These are phyloP conservation scores for Metridium senile DNA, from an alignment of 92 coral and sea anemone genomes.

Conservation along the genomic window DNA sequence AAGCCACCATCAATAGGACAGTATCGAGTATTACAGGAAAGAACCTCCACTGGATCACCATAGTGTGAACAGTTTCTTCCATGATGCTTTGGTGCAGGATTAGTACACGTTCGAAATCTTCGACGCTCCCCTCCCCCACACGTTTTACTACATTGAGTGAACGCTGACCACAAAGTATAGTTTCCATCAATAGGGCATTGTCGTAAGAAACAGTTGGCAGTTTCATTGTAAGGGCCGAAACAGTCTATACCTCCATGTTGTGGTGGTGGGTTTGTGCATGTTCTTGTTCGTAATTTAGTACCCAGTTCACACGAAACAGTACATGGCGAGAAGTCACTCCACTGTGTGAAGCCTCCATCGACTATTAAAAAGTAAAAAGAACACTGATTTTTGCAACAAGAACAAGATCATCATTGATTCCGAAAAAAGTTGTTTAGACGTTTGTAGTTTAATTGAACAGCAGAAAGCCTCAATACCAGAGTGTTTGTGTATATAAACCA, in stretches of 20 bases:
- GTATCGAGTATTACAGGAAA: constrained; percentile 49
- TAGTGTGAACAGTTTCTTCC: constrained; percentile 56
- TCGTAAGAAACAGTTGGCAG: constrained; percentile 34
- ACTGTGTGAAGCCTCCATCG: constrained; percentile 62
- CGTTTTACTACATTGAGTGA: constrained; percentile 42
- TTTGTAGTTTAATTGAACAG: too few relatives aligned
- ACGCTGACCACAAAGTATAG: constrained; percentile 65
- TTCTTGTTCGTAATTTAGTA: constrained; percentile 35
- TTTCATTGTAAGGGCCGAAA: constrained; percentile 37
- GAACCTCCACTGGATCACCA: constrained; percentile 40
- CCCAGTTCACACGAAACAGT: constrained; percentile 52
- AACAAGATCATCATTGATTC: background rate
- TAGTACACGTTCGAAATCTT: constrained; percentile 61
- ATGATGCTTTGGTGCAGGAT: constrained; percentile 59
- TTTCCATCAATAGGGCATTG: constrained; percentile 66
- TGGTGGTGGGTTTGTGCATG: constrained; percentile 60
- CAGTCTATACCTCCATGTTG: constrained; percentile 68
- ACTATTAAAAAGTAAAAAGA: constrained; percentile 28
- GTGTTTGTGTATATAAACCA: too few relatives aligned
- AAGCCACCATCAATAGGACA: constrained; percentile 76
- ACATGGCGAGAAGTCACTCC: constrained; percentile 65
- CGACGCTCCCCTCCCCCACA: constrained; percentile 58
- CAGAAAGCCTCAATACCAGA: too few relatives aligned
- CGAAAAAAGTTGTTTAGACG: too few relatives aligned
- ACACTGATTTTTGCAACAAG: background rate